Base-by-base conservation (phyloP, 2,888 invertebrate species). In the Megastigmus dorsalis region DNA sequence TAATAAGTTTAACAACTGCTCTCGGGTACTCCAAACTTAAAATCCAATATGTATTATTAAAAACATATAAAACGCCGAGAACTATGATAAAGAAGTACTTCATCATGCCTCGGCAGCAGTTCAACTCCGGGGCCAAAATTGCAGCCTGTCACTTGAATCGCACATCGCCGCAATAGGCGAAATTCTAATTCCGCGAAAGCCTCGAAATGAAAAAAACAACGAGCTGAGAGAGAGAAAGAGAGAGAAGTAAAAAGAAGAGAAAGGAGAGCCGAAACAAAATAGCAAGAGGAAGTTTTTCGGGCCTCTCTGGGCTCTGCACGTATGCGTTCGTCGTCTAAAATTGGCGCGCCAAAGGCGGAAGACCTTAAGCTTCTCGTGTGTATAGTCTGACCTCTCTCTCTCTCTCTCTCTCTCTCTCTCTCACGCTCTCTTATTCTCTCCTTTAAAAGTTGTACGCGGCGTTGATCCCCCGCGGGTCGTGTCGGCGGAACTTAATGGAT, bases 171-270 rank as follows among this genome's bases (percentile, higher is more conserved):
- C 20, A 43, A 43, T 68, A 45, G 33, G 38, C 67, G 60, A 50
- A 52, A 75, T 71, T 69, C 59, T 45, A 38, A 67, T 71, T 65
- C 70, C 41, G 26, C 75, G 60, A 74, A 74, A 48, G 30, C 28
- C n/a, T 33, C 38, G 78, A 77, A 76, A 75, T 74, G 28, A 66
- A 62, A 69, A 75, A 71, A 74, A 50, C 5, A 62, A 60, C 57
- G 74, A 62, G n/a, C 5, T 66, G 65, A 63, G 74, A 62, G 74
- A 62, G n/a, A 54, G 54, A 65, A 62, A 69, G 41, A n/a, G n/a
- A n/a, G n/a, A n/a, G n/a, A n/a, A n/a, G n/a, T n/a, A n/a, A n/a
- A n/a, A n/a, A n/a, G n/a, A n/a, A n/a, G n/a, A n/a, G n/a, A n/a
- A n/a, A 60, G 62, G 60, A 59, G 5, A 26, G 18, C 26, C n/a